phyloP scores from a whole-genome alignment of 2,888 invertebrate genomes.

The Drosophila cognata region DNA sequence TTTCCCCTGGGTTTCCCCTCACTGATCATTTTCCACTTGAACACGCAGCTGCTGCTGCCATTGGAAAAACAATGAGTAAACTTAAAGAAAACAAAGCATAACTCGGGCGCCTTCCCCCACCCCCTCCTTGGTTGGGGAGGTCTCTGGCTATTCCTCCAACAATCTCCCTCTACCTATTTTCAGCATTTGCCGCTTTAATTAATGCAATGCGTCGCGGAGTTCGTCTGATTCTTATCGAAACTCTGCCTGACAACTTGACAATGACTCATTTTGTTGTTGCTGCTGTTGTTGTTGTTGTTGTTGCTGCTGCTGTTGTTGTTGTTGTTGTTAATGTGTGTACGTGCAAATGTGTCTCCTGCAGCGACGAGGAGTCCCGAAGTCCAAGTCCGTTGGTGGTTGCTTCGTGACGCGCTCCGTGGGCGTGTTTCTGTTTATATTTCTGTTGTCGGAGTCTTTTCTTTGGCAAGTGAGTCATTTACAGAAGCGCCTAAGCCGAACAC shows the following conservation, averaged over 20 bases:
- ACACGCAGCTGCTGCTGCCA: slow-evolving; percentile 54
- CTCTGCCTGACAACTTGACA: slow-evolving; percentile 26
- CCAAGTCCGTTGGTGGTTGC: slow-evolving; percentile 45
- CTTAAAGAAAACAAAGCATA: slow-evolving; percentile 43
- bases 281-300: slow-evolving; percentile 6
- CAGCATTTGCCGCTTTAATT: slow-evolving; percentile 66
- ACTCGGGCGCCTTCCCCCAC: background rate
- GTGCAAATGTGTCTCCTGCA: slow-evolving; percentile 75
- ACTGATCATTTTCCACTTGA: slow-evolving; percentile 69
- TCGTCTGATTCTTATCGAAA: slow-evolving; percentile 42
- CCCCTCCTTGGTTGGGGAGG: slow-evolving; percentile 32
- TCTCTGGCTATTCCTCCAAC: slow-evolving; percentile 20
- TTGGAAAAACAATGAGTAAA: slow-evolving; percentile 52
- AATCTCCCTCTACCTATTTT: background rate
- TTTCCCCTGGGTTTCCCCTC: background rate
- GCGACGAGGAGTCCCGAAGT: slow-evolving; percentile 39
- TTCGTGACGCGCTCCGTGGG: slow-evolving; percentile 45
- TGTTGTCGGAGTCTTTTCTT: background rate
- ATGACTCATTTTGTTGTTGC: slow-evolving; percentile 43
- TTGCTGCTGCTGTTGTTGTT: slow-evolving; percentile 5
- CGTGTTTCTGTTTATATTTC: slow-evolving; percentile 13
- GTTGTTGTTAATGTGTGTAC: slow-evolving; percentile 7
- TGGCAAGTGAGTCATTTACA: slow-evolving; percentile 43
- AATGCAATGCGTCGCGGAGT: slow-evolving; percentile 52
- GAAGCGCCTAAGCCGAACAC: slow-evolving; percentile 29